phyloP scores from a whole-genome alignment of 1,140 invertebrate species.

The Lepidurus apus region DNA sequence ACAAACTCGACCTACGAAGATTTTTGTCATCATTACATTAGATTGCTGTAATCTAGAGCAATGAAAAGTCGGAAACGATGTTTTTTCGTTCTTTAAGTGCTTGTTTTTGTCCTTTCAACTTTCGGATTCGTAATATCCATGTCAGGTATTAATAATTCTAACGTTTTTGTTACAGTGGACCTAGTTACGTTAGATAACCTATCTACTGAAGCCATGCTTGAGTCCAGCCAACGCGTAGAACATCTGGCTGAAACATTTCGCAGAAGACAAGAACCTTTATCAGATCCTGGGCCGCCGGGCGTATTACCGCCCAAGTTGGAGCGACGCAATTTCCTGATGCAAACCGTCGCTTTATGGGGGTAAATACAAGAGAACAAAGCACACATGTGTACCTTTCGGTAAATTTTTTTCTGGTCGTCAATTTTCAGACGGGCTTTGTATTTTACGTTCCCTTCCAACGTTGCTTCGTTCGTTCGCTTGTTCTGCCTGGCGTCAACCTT shows the following conservation, averaged over 20 bases:
- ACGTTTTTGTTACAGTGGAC: constrained; percentile 63
- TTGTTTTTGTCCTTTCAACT: too few species aligned
- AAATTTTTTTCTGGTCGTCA: constrained; percentile 30
- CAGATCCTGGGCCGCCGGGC: constrained; percentile 69
- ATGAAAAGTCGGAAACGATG: too few species aligned
- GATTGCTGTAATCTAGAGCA: too few species aligned
- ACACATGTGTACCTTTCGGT: constrained; percentile 15
- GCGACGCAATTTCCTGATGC: constrained; percentile 55
- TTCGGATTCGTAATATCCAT: constrained; percentile 2
- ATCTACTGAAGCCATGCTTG: constrained; percentile 85
- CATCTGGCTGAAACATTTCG: constrained; percentile 76
- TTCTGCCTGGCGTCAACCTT: constrained; percentile 69
- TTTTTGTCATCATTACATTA: background rate
- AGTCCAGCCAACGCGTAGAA: constrained; percentile 87
- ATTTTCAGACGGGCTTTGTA: constrained; percentile 57
- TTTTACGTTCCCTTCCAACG: constrained; percentile 81
- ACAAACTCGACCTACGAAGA: too few species aligned
- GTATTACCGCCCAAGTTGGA: constrained; percentile 60
- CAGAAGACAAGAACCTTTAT: constrained; percentile 58
- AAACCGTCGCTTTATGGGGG: constrained; percentile 66
- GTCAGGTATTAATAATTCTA: constrained; percentile 26
- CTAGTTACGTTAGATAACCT: constrained; percentile 87
- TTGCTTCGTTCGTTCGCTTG: constrained; percentile 68
- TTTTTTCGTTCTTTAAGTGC: too few species aligned
- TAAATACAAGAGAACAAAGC: constrained; percentile 46